These are phyloP conservation scores for Neotragus pygmaeus DNA, from an alignment of 2,113 vertebrate genomes.

Conservation along the genomic window DNA sequence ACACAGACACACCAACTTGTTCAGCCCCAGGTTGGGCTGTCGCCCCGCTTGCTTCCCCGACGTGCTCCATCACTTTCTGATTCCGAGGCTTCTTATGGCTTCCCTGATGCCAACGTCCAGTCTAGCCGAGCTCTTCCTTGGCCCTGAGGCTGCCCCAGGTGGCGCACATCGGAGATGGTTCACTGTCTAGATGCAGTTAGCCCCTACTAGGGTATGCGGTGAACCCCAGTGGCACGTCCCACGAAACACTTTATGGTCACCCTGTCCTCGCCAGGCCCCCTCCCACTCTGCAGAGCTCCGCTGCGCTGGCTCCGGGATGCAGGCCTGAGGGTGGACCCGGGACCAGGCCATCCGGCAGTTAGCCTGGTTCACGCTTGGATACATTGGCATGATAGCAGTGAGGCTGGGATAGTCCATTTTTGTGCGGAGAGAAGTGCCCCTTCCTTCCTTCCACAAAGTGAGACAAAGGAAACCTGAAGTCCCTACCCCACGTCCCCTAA, in stretches of 20 bases:
- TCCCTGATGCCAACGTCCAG: accelerated
- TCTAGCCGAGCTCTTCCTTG: background rate
- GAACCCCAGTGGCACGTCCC: background rate
- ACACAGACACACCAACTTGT: background rate
- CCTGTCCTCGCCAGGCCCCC: background rate
- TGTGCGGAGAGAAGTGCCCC: accelerated
- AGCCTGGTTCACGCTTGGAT: background rate
- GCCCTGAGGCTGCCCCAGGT: background rate
- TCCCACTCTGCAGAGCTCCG: background rate
- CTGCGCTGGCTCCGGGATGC: background rate
- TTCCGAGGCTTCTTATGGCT: background rate
- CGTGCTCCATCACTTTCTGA: background rate
- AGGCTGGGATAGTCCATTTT: accelerated
- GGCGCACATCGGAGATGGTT: background rate
- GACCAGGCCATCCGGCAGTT: background rate
- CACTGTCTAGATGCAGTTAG: background rate
- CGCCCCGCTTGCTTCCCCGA: background rate
- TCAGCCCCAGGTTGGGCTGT: background rate
- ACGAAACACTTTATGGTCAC: background rate
- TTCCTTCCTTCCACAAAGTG: background rate
- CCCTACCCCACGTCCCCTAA: background rate
- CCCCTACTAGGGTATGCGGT: accelerated
- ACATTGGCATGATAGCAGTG: background rate
- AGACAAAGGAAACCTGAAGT: background rate
- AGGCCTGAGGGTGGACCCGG: background rate